Conservation (phyloP, 2,113 vertebrate genomes). For the Thomomys bottae region DNA sequence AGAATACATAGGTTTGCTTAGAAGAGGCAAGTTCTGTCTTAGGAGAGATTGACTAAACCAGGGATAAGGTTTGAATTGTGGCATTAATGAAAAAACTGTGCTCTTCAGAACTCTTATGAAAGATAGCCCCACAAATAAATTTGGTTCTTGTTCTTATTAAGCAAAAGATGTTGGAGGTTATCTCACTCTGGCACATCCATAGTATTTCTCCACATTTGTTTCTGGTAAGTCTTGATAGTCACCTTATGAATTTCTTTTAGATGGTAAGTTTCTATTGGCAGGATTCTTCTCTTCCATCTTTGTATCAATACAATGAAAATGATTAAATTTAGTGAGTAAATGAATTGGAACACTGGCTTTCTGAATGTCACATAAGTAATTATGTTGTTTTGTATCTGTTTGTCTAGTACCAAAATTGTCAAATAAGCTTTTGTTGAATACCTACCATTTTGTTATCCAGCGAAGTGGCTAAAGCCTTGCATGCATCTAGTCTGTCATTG, state of each 20-base stretch:
- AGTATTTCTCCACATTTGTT: constrained; percentile 6
- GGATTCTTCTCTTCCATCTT: neutral
- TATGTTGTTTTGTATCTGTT: neutral
- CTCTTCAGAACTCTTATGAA: neutral
- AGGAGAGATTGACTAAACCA: neutral
- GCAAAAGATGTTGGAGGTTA: neutral
- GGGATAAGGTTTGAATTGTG: neutral
- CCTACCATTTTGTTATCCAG: constrained; percentile 9
- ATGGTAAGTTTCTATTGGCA: neutral
- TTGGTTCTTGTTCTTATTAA: neutral
- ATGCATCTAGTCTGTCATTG: neutral
- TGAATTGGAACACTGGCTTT: neutral
- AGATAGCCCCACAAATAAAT: neutral
- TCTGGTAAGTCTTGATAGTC: neutral
- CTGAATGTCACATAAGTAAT: neutral
- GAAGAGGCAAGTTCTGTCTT: neutral
- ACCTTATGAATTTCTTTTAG: neutral
- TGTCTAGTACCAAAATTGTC: neutral
- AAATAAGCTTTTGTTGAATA: constrained; percentile 23
- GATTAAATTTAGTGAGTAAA: neutral
- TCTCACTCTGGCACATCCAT: neutral
- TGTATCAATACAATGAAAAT: neutral
- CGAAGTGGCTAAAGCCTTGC: neutral
- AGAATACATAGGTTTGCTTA: neutral
- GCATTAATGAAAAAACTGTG: neutral